Conservation (phyloP, 2,888 invertebrate genomes). For the Chironomus riparius region DNA sequence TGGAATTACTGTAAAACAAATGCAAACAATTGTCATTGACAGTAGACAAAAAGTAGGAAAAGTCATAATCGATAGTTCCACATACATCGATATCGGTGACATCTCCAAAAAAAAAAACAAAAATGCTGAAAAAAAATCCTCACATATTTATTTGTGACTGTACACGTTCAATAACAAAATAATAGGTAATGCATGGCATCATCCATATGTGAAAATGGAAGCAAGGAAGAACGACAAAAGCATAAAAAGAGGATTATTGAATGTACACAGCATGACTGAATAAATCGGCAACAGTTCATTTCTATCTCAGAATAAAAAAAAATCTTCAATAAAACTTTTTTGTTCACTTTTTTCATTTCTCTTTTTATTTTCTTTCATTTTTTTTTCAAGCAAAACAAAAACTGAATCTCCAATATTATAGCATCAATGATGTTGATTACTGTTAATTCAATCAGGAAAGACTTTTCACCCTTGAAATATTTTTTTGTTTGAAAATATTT, state of each 20-base stretch:
- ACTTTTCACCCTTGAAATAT: not conserved
- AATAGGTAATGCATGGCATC: not conserved
- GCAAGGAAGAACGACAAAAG: not conserved
- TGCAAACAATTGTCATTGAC: not conserved
- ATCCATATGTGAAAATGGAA: not conserved
- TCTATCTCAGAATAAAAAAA: no score
- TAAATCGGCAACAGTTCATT: no score
- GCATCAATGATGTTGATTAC: not conserved
- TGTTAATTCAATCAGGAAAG: not conserved
- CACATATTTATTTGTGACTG: not conserved
- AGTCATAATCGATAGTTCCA: constrained; percentile 1
- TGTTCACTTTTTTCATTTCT: not conserved
- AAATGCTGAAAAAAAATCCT: not conserved
- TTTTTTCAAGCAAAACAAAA: not conserved
- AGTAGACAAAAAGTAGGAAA: not conserved
- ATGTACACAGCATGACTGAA: no score
- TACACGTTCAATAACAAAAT: not conserved
- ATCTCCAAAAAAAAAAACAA: not conserved
- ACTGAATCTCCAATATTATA: not conserved
- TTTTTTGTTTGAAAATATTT: not conserved
- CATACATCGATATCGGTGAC: not conserved
- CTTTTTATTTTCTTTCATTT: not conserved
- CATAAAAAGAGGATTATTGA: no score
- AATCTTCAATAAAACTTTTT: not conserved
- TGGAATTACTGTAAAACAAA: not conserved